These are phyloP conservation scores for Labrus mixtus DNA, from an alignment of 2,113 vertebrate species.

Conservation along the genomic window DNA sequence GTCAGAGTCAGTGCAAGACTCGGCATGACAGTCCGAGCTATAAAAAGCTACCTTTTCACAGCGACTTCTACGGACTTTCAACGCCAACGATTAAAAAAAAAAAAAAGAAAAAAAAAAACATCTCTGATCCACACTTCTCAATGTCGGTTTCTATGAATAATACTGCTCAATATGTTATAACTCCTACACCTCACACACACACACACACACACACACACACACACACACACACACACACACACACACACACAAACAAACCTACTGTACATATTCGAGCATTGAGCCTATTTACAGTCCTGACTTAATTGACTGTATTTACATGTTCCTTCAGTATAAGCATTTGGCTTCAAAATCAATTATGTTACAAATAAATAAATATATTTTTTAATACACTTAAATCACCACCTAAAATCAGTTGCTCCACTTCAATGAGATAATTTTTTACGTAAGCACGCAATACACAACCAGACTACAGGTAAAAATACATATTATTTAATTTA, in stretches of 20 bases:
- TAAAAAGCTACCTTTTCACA: conserved; percentile 67
- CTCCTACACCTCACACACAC: background rate
- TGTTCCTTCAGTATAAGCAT: background rate
- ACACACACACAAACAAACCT: background rate
- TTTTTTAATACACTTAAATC: background rate
- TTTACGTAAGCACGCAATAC: too few species aligned
- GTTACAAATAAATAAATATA: background rate
- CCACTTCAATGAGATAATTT: too few species aligned
- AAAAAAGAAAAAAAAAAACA: too few species aligned
- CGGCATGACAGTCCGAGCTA: conserved; percentile 63
- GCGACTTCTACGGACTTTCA: conserved; percentile 52
- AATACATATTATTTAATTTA: too few species aligned
- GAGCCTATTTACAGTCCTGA: background rate
- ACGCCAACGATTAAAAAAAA: conserved; percentile 12
- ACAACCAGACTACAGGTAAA: too few species aligned
- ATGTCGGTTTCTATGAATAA: conserved; percentile 31
- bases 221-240: conserved; percentile 1
- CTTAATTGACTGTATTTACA: background rate
- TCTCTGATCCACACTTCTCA: conserved; percentile 22
- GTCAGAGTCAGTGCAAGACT: conserved; percentile 53
- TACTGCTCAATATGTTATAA: conserved; percentile 23
- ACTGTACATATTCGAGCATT: background rate
- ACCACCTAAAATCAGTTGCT: too few species aligned
- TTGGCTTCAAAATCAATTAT: conserved; percentile 14
- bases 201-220: background rate